These are phyloP conservation scores for Ramphastos sulfuratus DNA, from an alignment of 2,113 vertebrate genomes.

Conservation along the genomic window DNA sequence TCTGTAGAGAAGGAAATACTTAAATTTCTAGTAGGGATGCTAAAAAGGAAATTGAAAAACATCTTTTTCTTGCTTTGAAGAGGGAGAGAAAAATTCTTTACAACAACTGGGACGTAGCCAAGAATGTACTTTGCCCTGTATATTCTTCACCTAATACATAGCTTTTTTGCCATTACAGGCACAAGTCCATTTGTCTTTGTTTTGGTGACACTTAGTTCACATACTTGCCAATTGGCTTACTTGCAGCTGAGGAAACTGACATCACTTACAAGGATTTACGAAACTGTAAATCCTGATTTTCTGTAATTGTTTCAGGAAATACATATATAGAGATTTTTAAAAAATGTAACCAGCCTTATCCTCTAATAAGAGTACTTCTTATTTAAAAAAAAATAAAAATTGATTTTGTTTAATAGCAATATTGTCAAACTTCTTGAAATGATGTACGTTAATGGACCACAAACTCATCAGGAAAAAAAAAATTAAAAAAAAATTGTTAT, in stretches of 20 bases:
- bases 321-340: background rate
- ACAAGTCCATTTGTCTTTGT: background rate
- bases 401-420: background rate
- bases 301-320: background rate
- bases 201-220: background rate
- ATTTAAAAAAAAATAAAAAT: background rate
- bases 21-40: background rate
- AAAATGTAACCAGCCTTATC: background rate
- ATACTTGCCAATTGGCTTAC: background rate
- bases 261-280: background rate
- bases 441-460: background rate
- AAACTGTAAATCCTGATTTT: background rate
- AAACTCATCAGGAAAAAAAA: background rate
- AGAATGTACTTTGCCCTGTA: background rate
- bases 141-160: background rate
- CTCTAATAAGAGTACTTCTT: background rate
- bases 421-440: background rate
- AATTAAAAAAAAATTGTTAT: no score
- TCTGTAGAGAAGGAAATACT: background rate
- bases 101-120: background rate
- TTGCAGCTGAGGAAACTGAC: background rate
- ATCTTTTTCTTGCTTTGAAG: background rate
- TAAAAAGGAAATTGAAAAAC: background rate
- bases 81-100: background rate
- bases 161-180: background rate